Evolutionary conservation across 1,140 invertebrate species (phyloP), one percentile per base, ranked within the genome.

Genomic region (Dreissena polymorpha): DNA sequence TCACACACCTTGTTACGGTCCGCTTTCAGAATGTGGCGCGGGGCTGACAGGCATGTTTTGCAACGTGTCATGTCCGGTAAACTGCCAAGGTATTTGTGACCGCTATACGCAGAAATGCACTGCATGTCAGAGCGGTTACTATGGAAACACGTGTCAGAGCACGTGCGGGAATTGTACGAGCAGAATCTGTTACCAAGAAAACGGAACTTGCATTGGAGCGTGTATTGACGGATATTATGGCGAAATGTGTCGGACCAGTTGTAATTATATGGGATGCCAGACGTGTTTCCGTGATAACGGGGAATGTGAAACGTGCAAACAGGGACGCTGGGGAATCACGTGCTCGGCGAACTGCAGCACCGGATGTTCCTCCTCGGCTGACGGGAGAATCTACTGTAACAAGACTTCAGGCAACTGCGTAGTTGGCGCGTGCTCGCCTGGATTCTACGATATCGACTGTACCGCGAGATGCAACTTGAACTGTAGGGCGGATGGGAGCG

Each of bases 181-280:
- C n/a, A 21, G n/a, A 13, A 23, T 50, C 13, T 81, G 78, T 53
- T 27, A 25, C 14, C 68, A 81, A 27, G 12, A 18, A 18, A 72
- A 13, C 13, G 78, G 78, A 25, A 81, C 49, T 25, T 81, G 78
- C 63, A 0, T 60, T 8, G 57, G 68, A 8, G 0, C 16, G 14
- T 81, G 78, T 49, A 18, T 51, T 0, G 70, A 81, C 10, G 78
- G 78, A 25, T 81, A 72, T 49, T 81, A 39, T 29, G 55, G 29
- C 0, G n/a, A 55, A 16, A 50, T 21, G 13, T 81, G 78, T 63
- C 23, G 60, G 7, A 0, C 25, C 0, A 50, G 7, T 12, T 81
- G 78, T 23, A 21, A 7, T 18, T 18, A 50, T 64, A 5, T 7
- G 6, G 39, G n/a, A 5, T 81, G 78, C 18, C 0, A 21, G 14